Evolutionary conservation across 2,888 invertebrate species (phyloP), one percentile per base, ranked within the genome.

Genomic region (Tricholauxania praeusta): DNA sequence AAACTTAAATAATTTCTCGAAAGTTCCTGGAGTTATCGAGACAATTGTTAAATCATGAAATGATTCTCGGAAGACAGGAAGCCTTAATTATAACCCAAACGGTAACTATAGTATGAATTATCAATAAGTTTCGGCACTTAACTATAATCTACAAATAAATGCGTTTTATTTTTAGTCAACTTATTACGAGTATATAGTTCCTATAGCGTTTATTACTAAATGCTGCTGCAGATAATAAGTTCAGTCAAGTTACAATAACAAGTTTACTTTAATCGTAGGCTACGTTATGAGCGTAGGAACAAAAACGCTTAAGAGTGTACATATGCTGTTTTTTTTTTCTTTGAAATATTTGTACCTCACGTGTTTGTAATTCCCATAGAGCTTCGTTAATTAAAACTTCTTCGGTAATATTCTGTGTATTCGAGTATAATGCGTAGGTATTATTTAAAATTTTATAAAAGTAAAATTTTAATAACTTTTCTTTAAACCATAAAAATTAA

Each of bases 371-470:
- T 90, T 95, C 94, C 96, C 96, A 96, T 90, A 93, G 93, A 88
- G 94, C 95, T 91, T 96, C 95, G 91, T 96, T 96, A 91, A 96
- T 92, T 91, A 96, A 94, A 90, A 95, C 93, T 91, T 94, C 93
- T 93, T 96, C 95, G 91, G 95, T 96, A 93, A 96, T 94, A 91
- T 96, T 96, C 96, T 96, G 82, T 83, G 79, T 83, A 76, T 79
- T 80, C 82, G 79, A 79, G 75, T 81, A 77, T 91, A 91, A 91
- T 77, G 78, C 76, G 76, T 59, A 39, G 39, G 39, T 39, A 60
- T 69, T 70, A 64, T 72, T 55, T n/a, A 72, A 76, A 75, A 71
- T 75, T 49, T 71, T 48, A 72, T 66, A 66, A n/a, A 49, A 57
- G 39, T 39, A 39, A 39, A 39, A 39, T 39, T 69, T 49, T 51